Evolutionary conservation across 2,797 vertebrate species (phyloP), one percentile per base, ranked within the genome.

Genomic region (Arremon brunneinucha): DNA sequence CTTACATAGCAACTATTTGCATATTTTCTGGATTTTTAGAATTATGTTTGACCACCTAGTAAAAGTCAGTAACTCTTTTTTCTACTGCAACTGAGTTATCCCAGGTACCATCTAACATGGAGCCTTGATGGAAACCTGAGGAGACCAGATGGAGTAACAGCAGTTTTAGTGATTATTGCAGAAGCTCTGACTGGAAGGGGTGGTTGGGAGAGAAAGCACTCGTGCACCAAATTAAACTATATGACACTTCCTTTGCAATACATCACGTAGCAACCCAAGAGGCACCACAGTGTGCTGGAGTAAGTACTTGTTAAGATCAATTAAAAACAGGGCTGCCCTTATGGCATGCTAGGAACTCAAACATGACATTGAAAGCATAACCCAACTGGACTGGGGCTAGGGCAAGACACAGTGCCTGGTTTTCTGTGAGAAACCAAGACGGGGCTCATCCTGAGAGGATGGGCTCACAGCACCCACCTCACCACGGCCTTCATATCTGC

Each of bases 391-490:
- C 37, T 32, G 59, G 7, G 16, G 20, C 20, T n/a, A 12, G 24
- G 14, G 6, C 0, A 6, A 39, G 26, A 10, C 0, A 27, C 5
- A 7, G 18, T 17, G 20, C 12, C 57, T 13, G 10, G 13, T 37
- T 2, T 19, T 12, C 8, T 10, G 10, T 20, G 55, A 50, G 39
- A 52, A 39, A 32, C 14, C 28, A 34, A 57, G 30, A 20, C 0
- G 3, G n/a, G 11, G 32, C n/a, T 28, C 2, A 9, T 14, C 16
- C 2, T 0, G 10, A 34, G 30, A 3, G 0, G 9, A 20, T 2
- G 21, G 18, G 39, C 32, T 68, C 17, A 8, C 0, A 1, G 57
- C 22, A 19, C 15, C 17, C 34, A 28, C 22, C 47, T 17, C 28
- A 19, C 65, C 28, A 11, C 0, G 6, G 68, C 62, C 43, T 30